Conservation (phyloP, 2,797 vertebrate genomes). For the Buphagus erythrorhynchus region DNA sequence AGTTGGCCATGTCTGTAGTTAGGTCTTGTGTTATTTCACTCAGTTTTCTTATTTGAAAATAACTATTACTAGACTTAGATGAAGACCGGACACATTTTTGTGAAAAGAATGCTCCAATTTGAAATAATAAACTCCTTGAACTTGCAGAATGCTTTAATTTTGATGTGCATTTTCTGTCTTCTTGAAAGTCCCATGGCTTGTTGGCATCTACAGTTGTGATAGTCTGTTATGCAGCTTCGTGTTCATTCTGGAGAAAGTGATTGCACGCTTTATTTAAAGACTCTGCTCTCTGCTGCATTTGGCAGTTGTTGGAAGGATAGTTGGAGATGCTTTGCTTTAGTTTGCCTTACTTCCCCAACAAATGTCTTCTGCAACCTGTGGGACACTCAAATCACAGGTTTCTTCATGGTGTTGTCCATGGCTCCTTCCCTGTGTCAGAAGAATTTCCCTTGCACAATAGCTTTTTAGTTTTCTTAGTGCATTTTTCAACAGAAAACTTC, state of each 20-base stretch:
- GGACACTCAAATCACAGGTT: background rate
- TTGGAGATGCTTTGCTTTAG: background rate
- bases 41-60: background rate
- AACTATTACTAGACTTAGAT: background rate
- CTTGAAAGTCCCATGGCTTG: background rate
- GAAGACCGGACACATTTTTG: background rate
- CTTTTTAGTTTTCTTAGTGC: background rate
- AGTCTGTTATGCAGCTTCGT: background rate
- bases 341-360: background rate
- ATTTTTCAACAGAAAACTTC: background rate
- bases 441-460: background rate
- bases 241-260: background rate
- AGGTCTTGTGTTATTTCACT: background rate
- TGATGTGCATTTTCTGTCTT: background rate
- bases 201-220: background rate
- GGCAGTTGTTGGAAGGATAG: background rate
- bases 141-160: background rate
- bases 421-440: background rate
- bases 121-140: background rate
- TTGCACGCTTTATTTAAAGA: background rate
- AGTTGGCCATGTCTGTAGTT: fast-evolving
- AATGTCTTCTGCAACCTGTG: background rate
- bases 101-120: background rate
- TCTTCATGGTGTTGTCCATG: background rate
- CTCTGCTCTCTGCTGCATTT: background rate